Base-by-base conservation (phyloP, 1,140 invertebrate species). In the Laodelphax striatellus region DNA sequence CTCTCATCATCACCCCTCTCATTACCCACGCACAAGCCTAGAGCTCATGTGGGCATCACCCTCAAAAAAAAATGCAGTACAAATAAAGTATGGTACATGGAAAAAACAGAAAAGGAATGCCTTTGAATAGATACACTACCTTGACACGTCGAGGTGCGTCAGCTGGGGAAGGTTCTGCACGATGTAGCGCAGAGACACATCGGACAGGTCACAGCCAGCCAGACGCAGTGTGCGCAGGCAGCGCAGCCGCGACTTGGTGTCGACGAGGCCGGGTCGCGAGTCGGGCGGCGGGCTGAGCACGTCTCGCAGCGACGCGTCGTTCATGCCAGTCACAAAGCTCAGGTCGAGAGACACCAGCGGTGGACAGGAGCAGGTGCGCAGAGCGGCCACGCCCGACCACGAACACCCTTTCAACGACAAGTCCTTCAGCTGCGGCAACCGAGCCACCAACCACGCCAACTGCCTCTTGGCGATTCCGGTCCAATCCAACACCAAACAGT, bases 141-240 rank as follows among this genome's bases (percentile, higher is more conserved):
- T 88, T 14, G 88, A 92, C 10, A 94, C 74, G 75, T 93, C 88
- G 52, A 96, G 73, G 50, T 81, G 80, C 21, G 81, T 77, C 44
- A 96, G 70, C 65, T 81, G 77, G 0, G 85, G 83, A 52, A 94
- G 68, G 67, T 91, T 85, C 72, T 92, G 85, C 0, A 83, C 82
- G 4, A 93, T 82, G 57, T 90, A 83, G 14, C 88, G 79, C 65
- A 96, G 78, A 0, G 92, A 85, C 16, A 91, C 83, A 70, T 97
- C 93, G 0, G 90, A 89, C 42, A 97, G 84, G 64, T 94, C 90
- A 3, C 90, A 92, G 24, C 92, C 92, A 38, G 88, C 85, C 2
- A 96, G 72, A 41, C 82, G 80, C 14, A 97, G 74, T 52, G 80
- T 82, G 57, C 82, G 82, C 13, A 96, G 74, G 62, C 88, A 82